Evolutionary conservation across 1,140 invertebrate genomes (phyloP), one percentile per base, ranked within the genome.

Genomic region (Anoplophora glabripennis): DNA sequence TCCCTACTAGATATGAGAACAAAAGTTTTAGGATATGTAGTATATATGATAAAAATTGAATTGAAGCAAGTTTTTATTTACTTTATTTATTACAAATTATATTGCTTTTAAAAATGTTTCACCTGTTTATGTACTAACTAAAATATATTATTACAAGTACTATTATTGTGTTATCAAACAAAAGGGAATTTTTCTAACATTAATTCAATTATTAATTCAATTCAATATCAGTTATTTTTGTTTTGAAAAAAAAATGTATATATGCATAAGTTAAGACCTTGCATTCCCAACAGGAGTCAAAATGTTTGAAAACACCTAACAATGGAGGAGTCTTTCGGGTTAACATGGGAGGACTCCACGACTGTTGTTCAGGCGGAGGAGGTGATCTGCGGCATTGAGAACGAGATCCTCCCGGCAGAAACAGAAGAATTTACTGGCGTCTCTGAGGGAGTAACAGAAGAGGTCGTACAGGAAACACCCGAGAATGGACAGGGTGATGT

Each of bases 311-410:
- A 35, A 51, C 38, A 59, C 37, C 11, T 57, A 58, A 62, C 15
- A 55, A 76, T 74, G 73, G 74, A 76, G 28, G 78, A 78, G 56
- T 75, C 78, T 64, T 75, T 81, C 44, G 76, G 75, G 9, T 58
- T 82, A 12, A 78, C 78, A 54, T 83, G 82, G 80, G 79, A 84
- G 64, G 80, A 81, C 41, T 76, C 78, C 55, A 77, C 80, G 21
- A 79, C 79, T 12, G 81, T 81, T 17, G 83, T 83, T 12, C 82
- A 81, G 54, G 78, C 78, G 53, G 84, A 86, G 56, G 83, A 84
- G 71, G 83, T 85, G 4, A 86, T 86, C 72, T 84, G 83, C 72
- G 81, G 79, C 11, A 73, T 86, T 36, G 83, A 84, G 49, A 78
- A 73, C 73, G 75, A 76, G 49, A 80, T 81, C 14, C 77, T 80